Evolutionary conservation across 1,140 invertebrate genomes (phyloP).

Genomic region (Cydia pomonella): DNA sequence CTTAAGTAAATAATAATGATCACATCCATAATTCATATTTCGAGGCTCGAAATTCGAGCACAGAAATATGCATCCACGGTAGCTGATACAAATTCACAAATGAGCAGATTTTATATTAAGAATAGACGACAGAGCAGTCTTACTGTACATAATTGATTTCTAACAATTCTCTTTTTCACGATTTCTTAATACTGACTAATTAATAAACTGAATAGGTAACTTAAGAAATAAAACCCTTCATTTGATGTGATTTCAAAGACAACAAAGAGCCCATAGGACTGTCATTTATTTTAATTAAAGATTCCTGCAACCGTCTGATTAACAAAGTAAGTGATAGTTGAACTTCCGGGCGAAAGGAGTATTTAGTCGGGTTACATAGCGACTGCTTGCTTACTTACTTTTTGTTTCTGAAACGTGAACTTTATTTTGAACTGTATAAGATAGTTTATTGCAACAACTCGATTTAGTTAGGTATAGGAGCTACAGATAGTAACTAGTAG

Average conservation of each 20-base stretch:
- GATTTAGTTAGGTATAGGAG: constrained; percentile 49
- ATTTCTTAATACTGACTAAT: too few species aligned
- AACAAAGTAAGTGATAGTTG: constrained; percentile 30
- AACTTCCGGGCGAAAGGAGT: constrained; percentile 19
- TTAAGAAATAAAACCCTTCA: background rate
- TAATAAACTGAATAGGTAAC: too few species aligned
- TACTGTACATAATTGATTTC: too few species aligned
- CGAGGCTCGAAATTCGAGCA: too few species aligned
- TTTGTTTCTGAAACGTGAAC: background rate
- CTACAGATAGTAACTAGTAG: constrained; percentile 50
- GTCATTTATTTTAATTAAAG: constrained; percentile 1
- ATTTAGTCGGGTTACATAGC: constrained; percentile 22
- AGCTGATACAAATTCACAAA: too few species aligned
- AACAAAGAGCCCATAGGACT: background rate
- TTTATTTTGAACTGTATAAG: constrained; percentile 37
- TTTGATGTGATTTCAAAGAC: constrained; percentile 7
- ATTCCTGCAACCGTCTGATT: constrained; percentile 17
- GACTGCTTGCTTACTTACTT: constrained; percentile 4
- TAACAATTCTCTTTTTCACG: too few species aligned
- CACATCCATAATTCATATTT: too few species aligned
- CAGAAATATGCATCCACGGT: too few species aligned
- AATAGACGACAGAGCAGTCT: too few species aligned
- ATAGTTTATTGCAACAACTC: constrained; percentile 45
- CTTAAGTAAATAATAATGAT: too few species aligned
- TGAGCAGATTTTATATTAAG: too few species aligned